phyloP scores from a whole-genome alignment of 2,797 vertebrate genomes.

The Silurus lanzhouensis region DNA sequence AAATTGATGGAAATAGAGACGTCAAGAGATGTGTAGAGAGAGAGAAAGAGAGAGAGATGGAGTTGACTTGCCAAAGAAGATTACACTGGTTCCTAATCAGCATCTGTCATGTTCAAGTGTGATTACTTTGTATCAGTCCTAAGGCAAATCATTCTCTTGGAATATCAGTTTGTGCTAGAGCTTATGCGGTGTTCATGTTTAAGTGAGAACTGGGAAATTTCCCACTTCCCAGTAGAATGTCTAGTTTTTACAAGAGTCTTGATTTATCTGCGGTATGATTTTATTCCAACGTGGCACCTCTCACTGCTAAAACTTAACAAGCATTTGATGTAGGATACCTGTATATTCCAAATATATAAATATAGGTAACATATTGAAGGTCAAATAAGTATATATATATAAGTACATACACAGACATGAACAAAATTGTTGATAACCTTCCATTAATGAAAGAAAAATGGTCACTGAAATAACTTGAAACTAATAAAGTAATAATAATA shows the following conservation, averaged over 20 bases:
- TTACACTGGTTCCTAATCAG: conserved; percentile 5
- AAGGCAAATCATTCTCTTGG: not conserved
- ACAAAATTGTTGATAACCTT: too few species aligned
- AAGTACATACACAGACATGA: too few species aligned
- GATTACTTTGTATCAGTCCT: not conserved
- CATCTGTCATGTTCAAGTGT: conserved; percentile 12
- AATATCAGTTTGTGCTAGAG: not conserved
- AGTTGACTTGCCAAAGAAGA: not conserved
- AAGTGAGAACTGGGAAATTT: not conserved
- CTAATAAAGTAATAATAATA: too few species aligned
- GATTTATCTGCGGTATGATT: not conserved
- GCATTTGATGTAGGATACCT: not conserved
- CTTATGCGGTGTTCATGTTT: not conserved
- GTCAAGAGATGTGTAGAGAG: not conserved
- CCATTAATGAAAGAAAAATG: too few species aligned
- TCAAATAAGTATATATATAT: too few species aligned
- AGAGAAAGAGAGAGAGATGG: not conserved
- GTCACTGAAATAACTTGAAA: too few species aligned
- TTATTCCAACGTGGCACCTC: not conserved
- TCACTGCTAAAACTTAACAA: not conserved
- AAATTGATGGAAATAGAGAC: not conserved
- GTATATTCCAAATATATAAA: too few species aligned
- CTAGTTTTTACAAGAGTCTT: not conserved
- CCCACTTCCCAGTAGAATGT: not conserved
- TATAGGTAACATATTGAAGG: too few species aligned